Evolutionary conservation across 2,797 vertebrate species (phyloP).

Genomic region (Pristis pectinata): DNA sequence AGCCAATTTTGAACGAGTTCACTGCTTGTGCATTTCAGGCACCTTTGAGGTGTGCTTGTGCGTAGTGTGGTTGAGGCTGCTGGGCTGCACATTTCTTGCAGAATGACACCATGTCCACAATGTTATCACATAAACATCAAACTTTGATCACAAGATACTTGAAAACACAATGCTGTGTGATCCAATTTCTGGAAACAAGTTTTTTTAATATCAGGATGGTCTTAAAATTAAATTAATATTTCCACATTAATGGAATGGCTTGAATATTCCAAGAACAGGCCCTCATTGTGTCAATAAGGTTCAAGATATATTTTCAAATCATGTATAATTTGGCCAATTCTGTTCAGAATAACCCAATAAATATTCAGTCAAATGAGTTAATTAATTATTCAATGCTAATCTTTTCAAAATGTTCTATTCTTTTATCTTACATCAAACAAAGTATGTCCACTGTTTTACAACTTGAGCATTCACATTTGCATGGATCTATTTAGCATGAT

Average conservation of each 20-base stretch:
- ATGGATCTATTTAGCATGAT: background rate
- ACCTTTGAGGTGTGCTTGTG: too few relatives aligned
- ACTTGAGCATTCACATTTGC: background rate
- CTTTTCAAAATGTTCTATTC: background rate
- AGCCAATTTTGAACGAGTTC: too few relatives aligned
- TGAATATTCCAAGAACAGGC: background rate
- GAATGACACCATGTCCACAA: too few relatives aligned
- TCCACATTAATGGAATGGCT: background rate
- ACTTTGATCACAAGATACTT: too few relatives aligned
- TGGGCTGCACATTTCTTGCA: too few relatives aligned
- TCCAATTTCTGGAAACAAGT: too few relatives aligned
- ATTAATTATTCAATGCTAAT: background rate
- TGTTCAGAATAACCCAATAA: conserved; percentile 3
- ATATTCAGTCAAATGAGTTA: conserved; percentile 26
- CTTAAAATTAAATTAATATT: background rate
- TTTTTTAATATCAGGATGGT: background rate
- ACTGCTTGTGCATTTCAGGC: too few relatives aligned
- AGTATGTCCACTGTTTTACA: background rate
- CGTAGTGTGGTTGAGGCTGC: too few relatives aligned
- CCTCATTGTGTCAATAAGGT: background rate
- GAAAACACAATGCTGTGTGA: too few relatives aligned
- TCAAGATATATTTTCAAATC: background rate
- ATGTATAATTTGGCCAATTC: background rate
- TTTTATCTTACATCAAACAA: conserved; percentile 4
- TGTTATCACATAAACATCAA: too few relatives aligned